A percentile compares a stretch with the other conserved stretches of the same genome.
These are phyloP conservation scores for Etheostoma perlongum DNA, from an alignment of 2,797 vertebrate genomes.

Conservation along the genomic window DNA sequence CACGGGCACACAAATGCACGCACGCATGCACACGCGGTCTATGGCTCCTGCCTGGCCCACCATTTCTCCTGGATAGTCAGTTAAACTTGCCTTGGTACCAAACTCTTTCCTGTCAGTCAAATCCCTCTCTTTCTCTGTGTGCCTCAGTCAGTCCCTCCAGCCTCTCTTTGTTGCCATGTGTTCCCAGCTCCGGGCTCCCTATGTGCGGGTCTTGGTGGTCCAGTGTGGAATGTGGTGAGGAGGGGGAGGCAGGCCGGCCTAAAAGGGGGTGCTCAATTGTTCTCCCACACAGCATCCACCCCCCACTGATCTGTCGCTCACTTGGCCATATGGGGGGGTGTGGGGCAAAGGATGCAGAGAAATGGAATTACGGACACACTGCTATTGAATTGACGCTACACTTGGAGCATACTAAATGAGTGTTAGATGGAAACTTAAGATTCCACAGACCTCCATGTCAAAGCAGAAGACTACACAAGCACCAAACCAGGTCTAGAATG, in stretches of 20 bases:
- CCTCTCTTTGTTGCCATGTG: constrained; percentile 79
- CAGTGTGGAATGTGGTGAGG: constrained; percentile 90
- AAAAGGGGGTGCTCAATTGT: constrained; percentile 90
- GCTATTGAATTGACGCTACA: constrained; percentile 60
- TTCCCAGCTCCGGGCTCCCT: constrained; percentile 76
- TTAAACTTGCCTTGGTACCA: constrained; percentile 54
- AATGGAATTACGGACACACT: constrained; percentile 61
- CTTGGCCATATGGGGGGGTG: constrained; percentile 75
- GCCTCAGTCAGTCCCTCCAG: constrained; percentile 59
- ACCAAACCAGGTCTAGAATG: constrained; percentile 7
- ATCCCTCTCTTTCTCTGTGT: constrained; percentile 49
- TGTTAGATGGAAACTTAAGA: constrained; percentile 52
- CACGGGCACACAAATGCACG: no score
- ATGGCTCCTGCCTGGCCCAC: neutral
- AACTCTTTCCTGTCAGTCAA: constrained; percentile 77
- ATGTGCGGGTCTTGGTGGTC: constrained; percentile 92
- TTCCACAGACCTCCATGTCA: constrained; percentile 57
- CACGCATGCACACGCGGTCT: no score
- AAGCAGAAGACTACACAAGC: constrained; percentile 22
- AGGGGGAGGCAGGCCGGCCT: constrained; percentile 47
- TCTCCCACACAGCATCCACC: constrained; percentile 89
- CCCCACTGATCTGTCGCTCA: constrained; percentile 91
- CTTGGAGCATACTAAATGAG: constrained; percentile 62
- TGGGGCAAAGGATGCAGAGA: constrained; percentile 76
- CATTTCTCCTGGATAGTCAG: constrained; percentile 51